Percentiles rank a stretch among this genome's conserved stretches.
Evolutionary conservation across 1,140 invertebrate genomes (phyloP).

Genomic region (Drosophila oshimai): DNA sequence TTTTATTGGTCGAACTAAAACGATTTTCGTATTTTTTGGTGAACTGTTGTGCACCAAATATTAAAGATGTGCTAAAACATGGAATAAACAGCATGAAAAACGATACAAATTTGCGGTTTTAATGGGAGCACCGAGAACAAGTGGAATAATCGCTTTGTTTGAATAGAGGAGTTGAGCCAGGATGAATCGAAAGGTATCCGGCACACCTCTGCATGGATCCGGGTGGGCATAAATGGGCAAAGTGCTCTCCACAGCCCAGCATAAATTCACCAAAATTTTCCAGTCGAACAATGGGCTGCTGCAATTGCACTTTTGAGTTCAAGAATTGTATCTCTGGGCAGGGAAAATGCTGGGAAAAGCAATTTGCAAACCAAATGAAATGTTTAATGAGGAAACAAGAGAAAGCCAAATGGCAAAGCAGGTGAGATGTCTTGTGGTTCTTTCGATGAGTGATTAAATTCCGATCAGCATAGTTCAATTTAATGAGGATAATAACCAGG

Average conservation of each 20-base stretch:
- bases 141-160: conserved; percentile 29
- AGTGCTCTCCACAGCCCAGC: conserved; percentile 15
- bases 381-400: conserved; percentile 40
- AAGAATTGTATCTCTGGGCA: neutral
- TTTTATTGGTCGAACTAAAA: no score
- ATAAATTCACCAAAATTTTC: conserved; percentile 33
- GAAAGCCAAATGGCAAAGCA: conserved; percentile 8
- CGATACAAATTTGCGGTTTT: neutral
- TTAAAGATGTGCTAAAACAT: no score
- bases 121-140: conserved; percentile 10
- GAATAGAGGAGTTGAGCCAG: conserved; percentile 6
- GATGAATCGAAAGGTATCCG: conserved; percentile 4
- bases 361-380: conserved; percentile 47
- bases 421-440: conserved; percentile 3
- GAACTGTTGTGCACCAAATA: no score
- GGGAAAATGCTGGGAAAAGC: neutral
- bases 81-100: neutral
- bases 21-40: no score
- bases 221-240: neutral
- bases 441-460: neutral
- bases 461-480: neutral
- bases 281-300: conserved; percentile 23
- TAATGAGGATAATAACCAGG: conserved; percentile 11
- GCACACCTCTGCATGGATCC: neutral
- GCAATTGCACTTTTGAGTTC: neutral